phyloP scores from a whole-genome alignment of 2,888 invertebrate genomes.

The Quadroppia sp. region DNA sequence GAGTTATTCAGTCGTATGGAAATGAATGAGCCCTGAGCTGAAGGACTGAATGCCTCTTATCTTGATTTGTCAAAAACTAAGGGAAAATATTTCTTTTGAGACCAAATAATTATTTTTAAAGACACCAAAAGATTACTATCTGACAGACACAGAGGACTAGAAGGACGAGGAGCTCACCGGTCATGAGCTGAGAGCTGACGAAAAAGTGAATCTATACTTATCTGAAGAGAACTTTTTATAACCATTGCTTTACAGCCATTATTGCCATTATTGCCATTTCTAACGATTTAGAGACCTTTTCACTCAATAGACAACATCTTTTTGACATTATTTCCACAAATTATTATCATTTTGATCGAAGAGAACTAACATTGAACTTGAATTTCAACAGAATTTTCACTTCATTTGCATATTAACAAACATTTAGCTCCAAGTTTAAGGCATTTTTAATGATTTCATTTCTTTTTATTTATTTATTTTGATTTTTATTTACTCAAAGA shows the following conservation, averaged over 20 bases:
- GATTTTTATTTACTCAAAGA: neutral
- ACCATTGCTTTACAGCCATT: conserved; percentile 3
- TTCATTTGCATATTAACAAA: conserved; percentile 1
- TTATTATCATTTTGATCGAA: conserved; percentile 18
- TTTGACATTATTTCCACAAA: conserved; percentile 21
- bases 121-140: conserved; percentile 41
- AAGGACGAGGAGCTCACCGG: conserved; percentile 37
- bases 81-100: conserved; percentile 29
- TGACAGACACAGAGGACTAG: conserved; percentile 23
- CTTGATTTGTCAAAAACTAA: conserved; percentile 18
- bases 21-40: conserved; percentile 23
- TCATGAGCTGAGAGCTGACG: conserved; percentile 28
- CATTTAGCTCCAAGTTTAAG: neutral
- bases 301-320: conserved; percentile 4
- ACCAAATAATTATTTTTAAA: conserved; percentile 40
- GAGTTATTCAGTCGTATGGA: conserved; percentile 25
- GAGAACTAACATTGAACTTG: neutral
- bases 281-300: conserved; percentile 27
- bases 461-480: neutral
- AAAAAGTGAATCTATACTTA: conserved; percentile 34
- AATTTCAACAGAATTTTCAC: neutral
- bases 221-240: conserved; percentile 20
- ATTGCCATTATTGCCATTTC: conserved; percentile 30
- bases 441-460: neutral
- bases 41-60: conserved; percentile 34